Conservation (phyloP, 2,888 invertebrate species). For the Orthosia incerta region DNA sequence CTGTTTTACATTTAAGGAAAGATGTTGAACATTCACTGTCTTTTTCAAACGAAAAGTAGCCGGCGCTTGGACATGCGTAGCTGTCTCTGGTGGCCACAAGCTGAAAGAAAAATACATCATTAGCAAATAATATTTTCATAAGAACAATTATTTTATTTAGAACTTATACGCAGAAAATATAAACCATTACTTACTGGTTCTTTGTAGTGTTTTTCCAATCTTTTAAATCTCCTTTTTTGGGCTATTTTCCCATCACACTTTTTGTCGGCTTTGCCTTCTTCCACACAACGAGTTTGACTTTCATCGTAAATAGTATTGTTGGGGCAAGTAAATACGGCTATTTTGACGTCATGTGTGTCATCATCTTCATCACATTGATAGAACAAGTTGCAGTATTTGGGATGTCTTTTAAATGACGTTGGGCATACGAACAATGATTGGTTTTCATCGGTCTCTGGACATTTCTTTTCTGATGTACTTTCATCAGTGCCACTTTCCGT, state of each 20-base stretch:
- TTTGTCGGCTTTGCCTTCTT: slow-evolving; percentile 91
- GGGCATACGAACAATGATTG: slow-evolving; percentile 95
- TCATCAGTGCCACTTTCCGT: slow-evolving; percentile 68
- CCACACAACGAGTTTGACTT: slow-evolving; percentile 93
- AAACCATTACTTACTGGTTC: slow-evolving; percentile 90
- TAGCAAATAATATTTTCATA: background rate
- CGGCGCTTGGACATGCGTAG: slow-evolving; percentile 92
- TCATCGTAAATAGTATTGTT: slow-evolving; percentile 95
- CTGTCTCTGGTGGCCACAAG: slow-evolving; percentile 90
- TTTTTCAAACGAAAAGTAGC: slow-evolving; percentile 93
- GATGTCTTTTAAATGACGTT: slow-evolving; percentile 95
- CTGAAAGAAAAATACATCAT: slow-evolving; percentile 83
- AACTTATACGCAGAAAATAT: background rate
- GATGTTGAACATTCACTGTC: slow-evolving; percentile 93
- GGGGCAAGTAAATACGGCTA: slow-evolving; percentile 94
- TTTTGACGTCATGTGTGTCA: slow-evolving; percentile 93
- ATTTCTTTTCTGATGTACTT: slow-evolving; percentile 78
- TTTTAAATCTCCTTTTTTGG: slow-evolving; percentile 89
- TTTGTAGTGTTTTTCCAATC: slow-evolving; percentile 86
- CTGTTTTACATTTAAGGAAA: slow-evolving; percentile 93
- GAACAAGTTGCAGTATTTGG: slow-evolving; percentile 95
- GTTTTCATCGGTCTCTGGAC: slow-evolving; percentile 92
- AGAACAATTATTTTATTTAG: background rate
- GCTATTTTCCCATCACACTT: slow-evolving; percentile 91
- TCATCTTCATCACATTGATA: slow-evolving; percentile 95